Percentiles rank a stretch among this genome's conserved stretches.
These are phyloP conservation scores for Nerophis ophidion DNA, from an alignment of 2,113 vertebrate genomes.

Conservation along the genomic window DNA sequence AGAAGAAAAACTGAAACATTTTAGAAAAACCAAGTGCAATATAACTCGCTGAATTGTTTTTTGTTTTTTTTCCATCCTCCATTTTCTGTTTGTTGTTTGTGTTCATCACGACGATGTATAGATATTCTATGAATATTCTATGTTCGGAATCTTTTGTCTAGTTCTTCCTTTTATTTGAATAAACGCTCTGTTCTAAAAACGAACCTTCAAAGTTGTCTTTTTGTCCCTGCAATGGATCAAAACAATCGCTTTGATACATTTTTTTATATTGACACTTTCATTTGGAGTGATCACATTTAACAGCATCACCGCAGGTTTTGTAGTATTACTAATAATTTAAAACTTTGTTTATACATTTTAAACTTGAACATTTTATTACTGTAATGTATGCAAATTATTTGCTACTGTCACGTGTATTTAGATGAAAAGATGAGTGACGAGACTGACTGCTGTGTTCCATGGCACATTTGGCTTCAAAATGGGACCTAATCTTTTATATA, in stretches of 20 bases:
- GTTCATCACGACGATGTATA: conserved; percentile 86
- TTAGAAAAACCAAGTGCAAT: conserved; percentile 95
- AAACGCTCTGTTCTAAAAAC: conserved; percentile 65
- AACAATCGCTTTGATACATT: not conserved
- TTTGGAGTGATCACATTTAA: too few species aligned
- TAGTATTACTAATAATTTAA: too few species aligned
- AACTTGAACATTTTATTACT: too few species aligned
- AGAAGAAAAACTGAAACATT: conserved; percentile 74
- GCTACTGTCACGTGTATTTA: too few species aligned
- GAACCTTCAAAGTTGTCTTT: conserved; percentile 4
- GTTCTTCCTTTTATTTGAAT: conserved; percentile 87
- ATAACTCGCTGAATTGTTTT: conserved; percentile 89
- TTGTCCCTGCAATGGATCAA: not conserved
- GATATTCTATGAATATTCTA: conserved; percentile 85
- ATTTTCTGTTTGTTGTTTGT: conserved; percentile 74
- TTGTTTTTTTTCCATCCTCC: conserved; percentile 85
- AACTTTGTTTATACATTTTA: too few species aligned
- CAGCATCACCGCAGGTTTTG: too few species aligned
- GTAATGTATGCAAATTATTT: too few species aligned
- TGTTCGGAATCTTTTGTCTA: conserved; percentile 91
- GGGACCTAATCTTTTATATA: too few species aligned
- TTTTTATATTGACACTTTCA: too few species aligned
- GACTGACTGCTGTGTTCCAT: too few species aligned
- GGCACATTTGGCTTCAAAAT: too few species aligned
- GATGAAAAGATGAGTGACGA: too few species aligned